These are phyloP conservation scores for Eristalis pertinax DNA, from an alignment of 2,888 invertebrate species.

Conservation along the genomic window DNA sequence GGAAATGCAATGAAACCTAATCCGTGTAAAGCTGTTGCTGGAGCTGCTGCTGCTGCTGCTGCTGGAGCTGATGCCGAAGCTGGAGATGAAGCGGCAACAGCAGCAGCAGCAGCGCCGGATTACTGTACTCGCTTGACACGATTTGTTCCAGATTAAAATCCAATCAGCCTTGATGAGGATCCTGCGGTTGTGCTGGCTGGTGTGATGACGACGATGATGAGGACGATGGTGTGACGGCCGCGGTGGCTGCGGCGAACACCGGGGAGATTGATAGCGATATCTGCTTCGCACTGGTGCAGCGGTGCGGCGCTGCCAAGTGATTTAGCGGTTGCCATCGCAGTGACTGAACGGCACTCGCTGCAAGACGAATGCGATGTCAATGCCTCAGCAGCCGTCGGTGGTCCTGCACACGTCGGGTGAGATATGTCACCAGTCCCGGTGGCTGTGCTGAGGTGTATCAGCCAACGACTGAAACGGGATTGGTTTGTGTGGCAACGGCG, in stretches of 20 bases:
- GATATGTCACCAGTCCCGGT: neutral
- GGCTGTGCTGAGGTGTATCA: no score
- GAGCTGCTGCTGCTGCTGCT: neutral
- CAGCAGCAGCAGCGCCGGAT: constrained; percentile 45
- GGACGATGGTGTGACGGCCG: constrained; percentile 4
- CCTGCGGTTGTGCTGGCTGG: constrained; percentile 28
- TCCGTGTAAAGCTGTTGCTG: constrained; percentile 67
- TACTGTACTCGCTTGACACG: constrained; percentile 67
- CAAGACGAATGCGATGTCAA: neutral
- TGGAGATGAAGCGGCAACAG: neutral
- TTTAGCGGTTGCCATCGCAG: neutral
- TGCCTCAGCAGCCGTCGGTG: neutral
- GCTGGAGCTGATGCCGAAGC: constrained; percentile 3
- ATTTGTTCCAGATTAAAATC: constrained; percentile 70
- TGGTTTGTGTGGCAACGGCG: neutral
- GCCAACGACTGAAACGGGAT: no score
- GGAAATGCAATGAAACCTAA: constrained; percentile 69
- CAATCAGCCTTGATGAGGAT: constrained; percentile 68
- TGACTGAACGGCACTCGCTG: neutral
- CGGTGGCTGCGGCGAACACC: constrained; percentile 3
- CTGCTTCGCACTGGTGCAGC: neutral
- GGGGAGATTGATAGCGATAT: constrained; percentile 26
- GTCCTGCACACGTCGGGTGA: neutral
- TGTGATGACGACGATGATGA: neutral
- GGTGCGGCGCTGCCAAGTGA: constrained; percentile 1